Percentiles rank a stretch among this genome's conserved stretches.
Conservation (phyloP, 30 jellyfish, hydroid and myxozoan species). For the Turritopsis rubra region DNA sequence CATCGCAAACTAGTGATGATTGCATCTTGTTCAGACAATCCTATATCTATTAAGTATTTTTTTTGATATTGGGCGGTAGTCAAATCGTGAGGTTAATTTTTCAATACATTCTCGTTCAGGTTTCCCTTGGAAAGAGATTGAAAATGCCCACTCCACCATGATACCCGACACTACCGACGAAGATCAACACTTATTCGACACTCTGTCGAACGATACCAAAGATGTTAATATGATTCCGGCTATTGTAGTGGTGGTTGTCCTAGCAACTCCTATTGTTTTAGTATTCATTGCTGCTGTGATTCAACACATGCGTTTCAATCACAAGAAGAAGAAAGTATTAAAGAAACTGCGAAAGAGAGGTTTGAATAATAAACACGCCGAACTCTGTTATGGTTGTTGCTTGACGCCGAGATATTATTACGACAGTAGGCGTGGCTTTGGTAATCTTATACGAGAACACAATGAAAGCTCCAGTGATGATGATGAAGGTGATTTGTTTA, state of each 20-base stretch:
- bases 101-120: not conserved
- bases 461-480: conserved; percentile 10
- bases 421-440: conserved; percentile 51
- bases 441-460: not conserved
- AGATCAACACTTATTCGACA: conserved; percentile 12
- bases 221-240: conserved; percentile 72
- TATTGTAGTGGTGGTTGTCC: conserved; percentile 70
- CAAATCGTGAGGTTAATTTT: no score
- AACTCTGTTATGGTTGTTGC: conserved; percentile 60
- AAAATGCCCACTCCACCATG: not conserved
- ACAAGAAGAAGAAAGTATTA: conserved; percentile 37
- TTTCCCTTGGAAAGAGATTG: conserved; percentile 16
- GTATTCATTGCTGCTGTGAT: conserved; percentile 68
- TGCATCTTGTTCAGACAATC: no score
- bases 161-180: conserved; percentile 20
- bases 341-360: conserved; percentile 34
- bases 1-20: no score
- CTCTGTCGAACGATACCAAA: conserved; percentile 8
- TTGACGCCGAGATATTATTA: conserved; percentile 69
- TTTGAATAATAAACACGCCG: conserved; percentile 17
- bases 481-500: conserved; percentile 37
- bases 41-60: no score
- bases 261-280: conserved; percentile 84
- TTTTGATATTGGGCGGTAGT: no score
- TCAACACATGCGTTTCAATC: conserved; percentile 63